A percentile compares a stretch with the other conserved stretches of the same genome.
These are phyloP conservation scores for Aptenodytes patagonicus DNA, from an alignment of 2,113 vertebrate genomes.

Conservation along the genomic window DNA sequence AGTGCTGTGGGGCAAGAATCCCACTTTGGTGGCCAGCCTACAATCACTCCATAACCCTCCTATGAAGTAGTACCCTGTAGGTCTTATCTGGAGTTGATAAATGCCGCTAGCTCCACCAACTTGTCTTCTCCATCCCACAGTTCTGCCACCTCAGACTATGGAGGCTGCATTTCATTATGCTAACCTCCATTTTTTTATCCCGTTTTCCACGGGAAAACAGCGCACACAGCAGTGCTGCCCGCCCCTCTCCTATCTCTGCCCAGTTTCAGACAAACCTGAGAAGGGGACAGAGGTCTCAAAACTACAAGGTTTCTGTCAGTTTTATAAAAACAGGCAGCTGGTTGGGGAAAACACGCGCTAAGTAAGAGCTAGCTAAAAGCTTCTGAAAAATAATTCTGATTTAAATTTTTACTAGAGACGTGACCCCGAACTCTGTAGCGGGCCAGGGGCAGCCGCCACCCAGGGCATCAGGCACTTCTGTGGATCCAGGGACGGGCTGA, in stretches of 20 bases:
- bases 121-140: neutral
- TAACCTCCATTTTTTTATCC: neutral
- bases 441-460: neutral
- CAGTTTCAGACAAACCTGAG: neutral
- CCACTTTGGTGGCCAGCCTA: neutral
- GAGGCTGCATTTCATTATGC: neutral
- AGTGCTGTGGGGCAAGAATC: neutral
- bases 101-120: neutral
- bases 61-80: neutral
- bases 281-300: neutral
- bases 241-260: neutral
- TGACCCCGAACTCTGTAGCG: neutral
- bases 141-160: neutral
- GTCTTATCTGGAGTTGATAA: neutral
- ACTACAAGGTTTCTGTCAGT: neutral
- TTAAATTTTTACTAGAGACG: neutral
- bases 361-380: neutral
- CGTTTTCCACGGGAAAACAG: neutral
- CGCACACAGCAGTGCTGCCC: neutral
- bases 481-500: neutral
- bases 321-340: neutral
- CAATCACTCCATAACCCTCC: neutral
- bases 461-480: fast-evolving
- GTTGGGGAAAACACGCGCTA: neutral
- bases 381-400: neutral